phyloP scores from a whole-genome alignment of 2,888 invertebrate genomes.

The Noctua janthe region DNA sequence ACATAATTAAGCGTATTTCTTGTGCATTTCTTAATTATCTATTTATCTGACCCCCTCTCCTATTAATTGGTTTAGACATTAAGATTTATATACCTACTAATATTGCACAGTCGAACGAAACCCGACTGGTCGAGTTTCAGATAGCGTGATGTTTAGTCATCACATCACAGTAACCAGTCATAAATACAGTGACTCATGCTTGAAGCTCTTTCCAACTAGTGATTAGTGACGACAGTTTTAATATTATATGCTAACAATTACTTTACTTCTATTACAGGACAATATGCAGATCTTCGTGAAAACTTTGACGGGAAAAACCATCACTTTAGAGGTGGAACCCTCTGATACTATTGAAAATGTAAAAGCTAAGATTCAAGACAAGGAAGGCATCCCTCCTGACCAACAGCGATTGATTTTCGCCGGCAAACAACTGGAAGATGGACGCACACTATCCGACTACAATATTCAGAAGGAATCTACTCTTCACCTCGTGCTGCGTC shows the following conservation, averaged over 20 bases:
- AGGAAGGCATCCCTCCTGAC: slow-evolving; percentile 55
- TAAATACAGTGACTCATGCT: slow-evolving; percentile 40
- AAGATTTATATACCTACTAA: background rate
- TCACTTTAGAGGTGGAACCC: slow-evolving; percentile 58
- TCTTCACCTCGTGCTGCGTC: slow-evolving; percentile 28
- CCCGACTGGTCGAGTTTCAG: background rate
- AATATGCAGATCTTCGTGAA: slow-evolving; percentile 72
- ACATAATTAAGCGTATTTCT: background rate
- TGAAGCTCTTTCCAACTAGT: background rate
- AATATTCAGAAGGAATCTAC: slow-evolving; percentile 48
- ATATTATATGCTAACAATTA: slow-evolving; percentile 25
- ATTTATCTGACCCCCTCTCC: background rate
- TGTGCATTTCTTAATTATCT: background rate
- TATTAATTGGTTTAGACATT: background rate
- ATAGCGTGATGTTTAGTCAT: slow-evolving; percentile 22
- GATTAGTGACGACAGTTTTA: background rate
- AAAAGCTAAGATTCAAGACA: slow-evolving; percentile 63
- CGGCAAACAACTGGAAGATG: slow-evolving; percentile 43
- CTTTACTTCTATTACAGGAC: slow-evolving; percentile 67
- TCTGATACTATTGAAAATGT: slow-evolving; percentile 64
- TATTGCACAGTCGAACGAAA: background rate
- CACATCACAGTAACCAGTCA: slow-evolving; percentile 6
- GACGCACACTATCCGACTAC: slow-evolving; percentile 33
- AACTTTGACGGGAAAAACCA: slow-evolving; percentile 61
- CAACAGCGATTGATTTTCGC: slow-evolving; percentile 43